A percentile compares a stretch with the other conserved stretches of the same genome.
phyloP scores from a whole-genome alignment of 2,888 invertebrate genomes.

The Phlogophora meticulosa region DNA sequence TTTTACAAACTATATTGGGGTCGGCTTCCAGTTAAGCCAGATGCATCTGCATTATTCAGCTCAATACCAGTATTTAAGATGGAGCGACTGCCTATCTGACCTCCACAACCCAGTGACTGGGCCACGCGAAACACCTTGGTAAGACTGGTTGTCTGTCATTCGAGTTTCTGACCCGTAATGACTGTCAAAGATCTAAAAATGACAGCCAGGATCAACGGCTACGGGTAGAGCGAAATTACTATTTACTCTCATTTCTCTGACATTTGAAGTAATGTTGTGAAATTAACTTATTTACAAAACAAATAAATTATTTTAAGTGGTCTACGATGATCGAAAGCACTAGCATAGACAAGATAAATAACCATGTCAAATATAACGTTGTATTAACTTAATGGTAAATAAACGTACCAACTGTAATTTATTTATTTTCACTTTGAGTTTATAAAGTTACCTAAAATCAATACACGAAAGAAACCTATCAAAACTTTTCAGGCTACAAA shows the following conservation, averaged over 20 bases:
- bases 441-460: background rate
- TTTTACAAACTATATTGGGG: too few relatives aligned
- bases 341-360: constrained; percentile 14
- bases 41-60: too few relatives aligned
- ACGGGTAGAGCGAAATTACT: too few relatives aligned
- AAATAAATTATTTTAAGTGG: constrained; percentile 20
- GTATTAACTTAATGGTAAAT: constrained; percentile 24
- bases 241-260: background rate
- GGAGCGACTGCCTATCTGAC: too few relatives aligned
- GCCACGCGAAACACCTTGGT: too few relatives aligned
- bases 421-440: constrained; percentile 5
- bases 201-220: too few relatives aligned
- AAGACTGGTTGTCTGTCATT: too few relatives aligned
- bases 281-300: background rate
- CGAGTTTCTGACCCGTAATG: too few relatives aligned
- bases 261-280: background rate
- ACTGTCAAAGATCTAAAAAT: too few relatives aligned
- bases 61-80: too few relatives aligned
- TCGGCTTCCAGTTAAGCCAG: too few relatives aligned
- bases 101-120: too few relatives aligned
- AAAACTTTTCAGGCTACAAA: background rate
- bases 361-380: background rate
- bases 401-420: background rate
- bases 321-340: constrained; percentile 4
- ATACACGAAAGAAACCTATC: background rate